Percentiles rank a stretch among this genome's conserved stretches.
phyloP scores from a whole-genome alignment of 2,797 vertebrate species.

The Sebastes steindachneri region DNA sequence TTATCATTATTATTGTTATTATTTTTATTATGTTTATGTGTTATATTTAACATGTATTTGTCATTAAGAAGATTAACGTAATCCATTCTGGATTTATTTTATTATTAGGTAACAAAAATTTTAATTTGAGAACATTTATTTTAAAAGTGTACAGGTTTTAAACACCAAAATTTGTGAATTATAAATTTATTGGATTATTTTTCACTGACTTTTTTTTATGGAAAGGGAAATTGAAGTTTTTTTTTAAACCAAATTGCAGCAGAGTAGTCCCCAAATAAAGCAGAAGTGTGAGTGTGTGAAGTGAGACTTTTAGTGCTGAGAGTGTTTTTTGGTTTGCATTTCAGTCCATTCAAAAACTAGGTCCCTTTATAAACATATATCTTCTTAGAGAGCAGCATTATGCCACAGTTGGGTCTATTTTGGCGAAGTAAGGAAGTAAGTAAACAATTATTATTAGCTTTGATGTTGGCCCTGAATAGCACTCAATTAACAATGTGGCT shows the following conservation, averaged over 20 bases:
- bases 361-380: conserved; percentile 57
- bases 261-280: neutral
- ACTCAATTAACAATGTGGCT: conserved; percentile 87
- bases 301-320: conserved; percentile 32
- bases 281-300: conserved; percentile 4
- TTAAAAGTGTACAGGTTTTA: neutral
- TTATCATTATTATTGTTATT: conserved; percentile 9
- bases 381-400: conserved; percentile 65
- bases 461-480: conserved; percentile 86
- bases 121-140: neutral
- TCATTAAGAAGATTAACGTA: neutral
- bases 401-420: conserved; percentile 72
- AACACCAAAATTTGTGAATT: neutral
- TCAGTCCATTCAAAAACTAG: conserved; percentile 49
- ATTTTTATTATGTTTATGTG: neutral
- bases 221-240: neutral
- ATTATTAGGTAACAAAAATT: neutral
- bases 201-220: neutral
- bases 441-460: conserved; percentile 85
- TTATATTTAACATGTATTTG: neutral
- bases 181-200: neutral
- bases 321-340: conserved; percentile 8
- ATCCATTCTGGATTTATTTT: neutral
- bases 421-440: conserved; percentile 74
- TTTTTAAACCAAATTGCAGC: neutral